These are phyloP conservation scores for Cardinalis cardinalis DNA, from an alignment of 2,113 vertebrate species.

Conservation along the genomic window DNA sequence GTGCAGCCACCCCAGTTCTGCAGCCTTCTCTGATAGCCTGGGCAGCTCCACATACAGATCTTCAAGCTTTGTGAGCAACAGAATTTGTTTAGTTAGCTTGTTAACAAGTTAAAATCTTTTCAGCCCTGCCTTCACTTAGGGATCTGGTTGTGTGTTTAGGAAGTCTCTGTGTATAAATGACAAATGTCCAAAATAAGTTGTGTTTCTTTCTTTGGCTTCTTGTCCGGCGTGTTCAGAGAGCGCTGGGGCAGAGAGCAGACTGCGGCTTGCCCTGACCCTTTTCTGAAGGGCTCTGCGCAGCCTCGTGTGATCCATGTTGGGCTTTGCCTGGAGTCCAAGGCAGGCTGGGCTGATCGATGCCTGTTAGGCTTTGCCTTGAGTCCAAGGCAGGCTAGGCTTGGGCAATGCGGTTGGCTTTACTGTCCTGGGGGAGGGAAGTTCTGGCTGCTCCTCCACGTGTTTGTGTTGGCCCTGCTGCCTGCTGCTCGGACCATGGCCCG, in stretches of 20 bases:
- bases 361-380: rapidly evolving
- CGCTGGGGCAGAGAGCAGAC: rapidly evolving
- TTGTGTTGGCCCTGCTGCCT: not conserved
- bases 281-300: not conserved
- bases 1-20: not conserved
- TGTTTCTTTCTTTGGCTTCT: not conserved
- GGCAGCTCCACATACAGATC: not conserved
- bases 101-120: not conserved
- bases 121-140: not conserved
- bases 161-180: not conserved
- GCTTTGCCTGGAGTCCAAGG: rapidly evolving
- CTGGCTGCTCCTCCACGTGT: not conserved
- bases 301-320: rapidly evolving
- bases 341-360: not conserved
- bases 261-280: not conserved
- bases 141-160: not conserved
- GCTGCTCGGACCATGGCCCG: not conserved
- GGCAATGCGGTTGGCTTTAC: not conserved
- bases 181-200: not conserved
- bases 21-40: not conserved
- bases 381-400: not conserved
- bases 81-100: not conserved
- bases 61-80: not conserved
- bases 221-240: not conserved
- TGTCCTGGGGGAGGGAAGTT: not conserved